Conservation (phyloP, 2,797 vertebrate species). For the Erithacus rubecula region DNA sequence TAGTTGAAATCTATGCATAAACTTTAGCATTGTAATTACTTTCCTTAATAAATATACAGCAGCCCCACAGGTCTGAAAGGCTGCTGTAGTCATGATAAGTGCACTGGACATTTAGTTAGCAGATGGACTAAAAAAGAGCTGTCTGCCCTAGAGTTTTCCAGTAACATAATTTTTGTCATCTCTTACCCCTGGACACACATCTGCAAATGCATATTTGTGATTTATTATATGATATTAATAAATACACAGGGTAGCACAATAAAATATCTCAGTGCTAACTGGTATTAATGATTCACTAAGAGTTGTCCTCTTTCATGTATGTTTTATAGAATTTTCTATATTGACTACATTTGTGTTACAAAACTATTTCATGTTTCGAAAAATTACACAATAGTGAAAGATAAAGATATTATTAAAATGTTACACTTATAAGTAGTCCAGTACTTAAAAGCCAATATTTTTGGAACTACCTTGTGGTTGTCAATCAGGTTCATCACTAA, state of each 20-base stretch:
- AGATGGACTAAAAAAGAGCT: neutral
- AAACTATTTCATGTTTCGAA: neutral
- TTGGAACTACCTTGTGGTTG: constrained; percentile 92
- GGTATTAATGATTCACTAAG: neutral
- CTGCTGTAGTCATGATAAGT: neutral
- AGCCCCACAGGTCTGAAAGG: neutral
- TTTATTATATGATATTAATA: neutral
- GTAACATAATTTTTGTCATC: neutral
- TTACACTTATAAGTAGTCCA: neutral
- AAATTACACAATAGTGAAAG: neutral
- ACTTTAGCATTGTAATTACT: neutral
- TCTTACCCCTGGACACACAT: neutral
- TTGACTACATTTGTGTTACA: neutral
- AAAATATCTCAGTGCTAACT: neutral
- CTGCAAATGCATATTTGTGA: neutral
- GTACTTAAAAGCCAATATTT: neutral
- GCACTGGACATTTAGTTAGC: neutral
- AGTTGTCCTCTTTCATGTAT: neutral
- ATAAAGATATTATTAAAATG: neutral
- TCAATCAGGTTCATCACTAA: constrained; percentile 97
- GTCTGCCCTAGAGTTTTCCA: neutral
- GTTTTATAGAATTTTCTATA: neutral
- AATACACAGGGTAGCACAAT: neutral
- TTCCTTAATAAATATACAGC: neutral
- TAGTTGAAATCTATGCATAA: neutral